Percentiles rank a stretch among this genome's conserved stretches.
Conservation (phyloP, 2,797 vertebrate species). For the Sarcoramphus papa region DNA sequence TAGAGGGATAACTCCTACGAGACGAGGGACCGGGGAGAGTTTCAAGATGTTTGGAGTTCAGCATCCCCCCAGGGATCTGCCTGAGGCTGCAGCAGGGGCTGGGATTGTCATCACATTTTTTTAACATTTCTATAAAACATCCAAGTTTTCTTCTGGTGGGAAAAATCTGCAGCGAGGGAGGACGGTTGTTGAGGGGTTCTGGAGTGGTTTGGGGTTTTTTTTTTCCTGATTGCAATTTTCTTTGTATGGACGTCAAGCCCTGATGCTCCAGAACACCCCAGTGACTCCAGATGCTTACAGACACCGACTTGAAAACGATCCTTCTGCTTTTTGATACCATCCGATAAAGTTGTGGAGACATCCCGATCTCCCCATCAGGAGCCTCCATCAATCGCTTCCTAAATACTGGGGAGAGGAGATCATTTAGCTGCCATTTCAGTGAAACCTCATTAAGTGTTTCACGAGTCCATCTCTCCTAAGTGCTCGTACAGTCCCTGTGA, state of each 20-base stretch:
- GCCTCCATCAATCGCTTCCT: not conserved
- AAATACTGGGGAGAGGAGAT: not conserved
- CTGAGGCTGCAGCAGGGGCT: not conserved
- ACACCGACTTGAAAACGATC: not conserved
- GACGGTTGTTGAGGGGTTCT: not conserved
- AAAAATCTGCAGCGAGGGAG: not conserved
- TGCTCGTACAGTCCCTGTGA: not conserved
- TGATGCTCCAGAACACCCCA: not conserved
- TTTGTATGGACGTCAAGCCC: not conserved
- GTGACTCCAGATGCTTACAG: not conserved
- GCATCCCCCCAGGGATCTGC: not conserved
- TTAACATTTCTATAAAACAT: not conserved
- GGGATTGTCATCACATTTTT: slow-evolving; percentile 34
- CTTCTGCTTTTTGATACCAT: not conserved
- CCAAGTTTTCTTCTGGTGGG: slow-evolving; percentile 32
- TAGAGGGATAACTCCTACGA: not conserved
- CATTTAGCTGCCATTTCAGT: not conserved
- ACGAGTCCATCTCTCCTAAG: not conserved
- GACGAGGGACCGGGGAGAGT: not conserved
- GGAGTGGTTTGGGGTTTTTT: not conserved
- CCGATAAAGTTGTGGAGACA: not conserved
- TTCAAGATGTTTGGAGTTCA: not conserved
- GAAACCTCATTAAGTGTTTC: not conserved
- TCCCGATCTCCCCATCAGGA: not conserved
- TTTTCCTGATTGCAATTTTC: not conserved